Evolutionary conservation across 2,888 invertebrate genomes (phyloP).

Genomic region (Tortricodes alternella): DNA sequence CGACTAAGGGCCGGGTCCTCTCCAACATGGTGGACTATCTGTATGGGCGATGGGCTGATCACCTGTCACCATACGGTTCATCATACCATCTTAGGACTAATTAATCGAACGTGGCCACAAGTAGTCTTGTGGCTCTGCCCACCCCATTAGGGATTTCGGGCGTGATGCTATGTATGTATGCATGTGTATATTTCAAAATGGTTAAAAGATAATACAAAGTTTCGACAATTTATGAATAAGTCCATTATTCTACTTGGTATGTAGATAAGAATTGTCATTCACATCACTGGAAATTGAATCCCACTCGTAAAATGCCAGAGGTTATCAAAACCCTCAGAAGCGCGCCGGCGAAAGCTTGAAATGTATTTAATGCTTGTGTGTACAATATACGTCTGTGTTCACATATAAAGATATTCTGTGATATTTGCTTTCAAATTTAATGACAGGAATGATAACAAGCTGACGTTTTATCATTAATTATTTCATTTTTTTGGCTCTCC

Average conservation of each 20-base stretch:
- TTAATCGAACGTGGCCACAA: no score
- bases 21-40: no score
- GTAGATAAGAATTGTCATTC: slow-evolving; percentile 7
- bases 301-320: slow-evolving; percentile 10
- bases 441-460: background rate
- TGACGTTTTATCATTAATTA: background rate
- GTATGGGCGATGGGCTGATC: no score
- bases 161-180: no score
- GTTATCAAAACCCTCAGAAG: slow-evolving; percentile 2
- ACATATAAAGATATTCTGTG: background rate
- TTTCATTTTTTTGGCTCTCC: no score
- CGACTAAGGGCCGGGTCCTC: no score
- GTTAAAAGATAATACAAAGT: background rate
- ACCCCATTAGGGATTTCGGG: no score
- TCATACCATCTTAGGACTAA: no score
- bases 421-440: background rate
- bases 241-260: background rate
- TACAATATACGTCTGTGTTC: no score
- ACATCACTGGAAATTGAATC: slow-evolving; percentile 10
- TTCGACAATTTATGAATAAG: background rate
- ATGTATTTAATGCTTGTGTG: background rate
- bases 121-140: no score
- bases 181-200: background rate
- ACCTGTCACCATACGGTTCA: no score
- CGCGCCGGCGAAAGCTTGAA: background rate